Base-by-base conservation (phyloP, 2,888 invertebrate genomes). In the Venustoraphidia nigricollis region DNA sequence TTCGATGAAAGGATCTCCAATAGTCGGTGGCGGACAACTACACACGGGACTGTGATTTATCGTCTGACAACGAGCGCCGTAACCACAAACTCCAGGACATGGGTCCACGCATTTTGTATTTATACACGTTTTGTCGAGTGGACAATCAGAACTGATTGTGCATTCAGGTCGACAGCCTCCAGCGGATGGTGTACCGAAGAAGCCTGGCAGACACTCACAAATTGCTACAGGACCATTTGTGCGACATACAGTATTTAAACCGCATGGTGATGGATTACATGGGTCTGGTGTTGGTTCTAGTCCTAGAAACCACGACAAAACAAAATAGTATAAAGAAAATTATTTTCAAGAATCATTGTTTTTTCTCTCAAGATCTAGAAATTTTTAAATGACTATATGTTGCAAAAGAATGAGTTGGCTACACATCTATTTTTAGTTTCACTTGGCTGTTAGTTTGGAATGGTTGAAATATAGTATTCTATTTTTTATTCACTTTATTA, bases 31-130 rank as follows among this genome's bases (percentile, higher is more conserved):
- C 50, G 81, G 79, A 60, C 92, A 92, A 54, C 77, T 81, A 61
- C 92, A 92, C 45, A 89, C 81, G 1, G 92, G 88, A 61, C 82
- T 84, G 63, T 92, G 92, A 60, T 88, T 85, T 53, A 87, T 77
- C 2, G 86, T 81, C 58, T 77, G 75, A 60, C 92, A 92, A 54
- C 79, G 69, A 1, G 92, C 84, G 45, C 76, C 75, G 54, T 81
- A 72, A 51, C 90, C 89, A 54, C 90, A 90, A 10, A 83, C 77
- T 37, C 87, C 86, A 13, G 76, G 75, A 57, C 90, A 91, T 37
- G 89, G 88, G 59, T 90, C 81, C 6, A 78, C 69, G 59, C 90
- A 91, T 64, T 81, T 87, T 53, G 80, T 79, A 59, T 83, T 83
- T 5, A 82, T 76, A 59, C 91, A 91, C 9, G 87, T 82, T 58